Evolutionary conservation across 2,113 vertebrate species (phyloP), one percentile per base, ranked within the genome.

Genomic region (Mirza zaza): DNA sequence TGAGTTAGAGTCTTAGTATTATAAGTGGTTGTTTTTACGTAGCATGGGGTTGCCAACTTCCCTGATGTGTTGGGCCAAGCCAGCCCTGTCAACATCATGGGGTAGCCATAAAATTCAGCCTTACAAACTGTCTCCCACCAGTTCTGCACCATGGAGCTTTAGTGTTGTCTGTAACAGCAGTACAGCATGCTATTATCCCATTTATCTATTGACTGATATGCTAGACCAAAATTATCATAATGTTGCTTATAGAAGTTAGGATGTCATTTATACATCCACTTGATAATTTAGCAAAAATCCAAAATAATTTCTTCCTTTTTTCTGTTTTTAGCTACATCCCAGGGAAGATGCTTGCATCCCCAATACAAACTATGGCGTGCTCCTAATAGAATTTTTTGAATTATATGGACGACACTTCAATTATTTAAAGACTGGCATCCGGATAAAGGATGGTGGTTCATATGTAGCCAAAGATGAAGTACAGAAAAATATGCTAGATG

Each of bases 341-440:
- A 99, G 99, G 97, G 99, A 99, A 97, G 99, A 99, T 90, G 99
- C 99, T 91, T 99, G 99, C 98, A 99, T 99, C 97, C 99, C 99
- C 95, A 99, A 99, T 98, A 99, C 99, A 98, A 99, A 99, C 99
- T 99, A 99, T 83, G 99, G 99, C 57, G 99, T 99, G 97, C 99
- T 99, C 98, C 99, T 99, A 97, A 99, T 99, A 97, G 99, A 99
- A 96, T 99, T 99, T 99, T 99, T 99, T 95, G 99, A 99, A 98
- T 99, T 99, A 70, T 99, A 99, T 87, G 99, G 99, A 88, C 99
- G 99, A 92, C 98, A 99, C 98, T 99, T 99, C 98, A 99, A 99
- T 98, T 99, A 99, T 98, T 98, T 99, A 98, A 99, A 99, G 98
- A 99, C 99, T 0, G 99, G 99, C 91, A 99, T 99, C 98, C 99